Base-by-base conservation (phyloP, 2,888 invertebrate genomes). In the Chydorus sphaericus region DNA sequence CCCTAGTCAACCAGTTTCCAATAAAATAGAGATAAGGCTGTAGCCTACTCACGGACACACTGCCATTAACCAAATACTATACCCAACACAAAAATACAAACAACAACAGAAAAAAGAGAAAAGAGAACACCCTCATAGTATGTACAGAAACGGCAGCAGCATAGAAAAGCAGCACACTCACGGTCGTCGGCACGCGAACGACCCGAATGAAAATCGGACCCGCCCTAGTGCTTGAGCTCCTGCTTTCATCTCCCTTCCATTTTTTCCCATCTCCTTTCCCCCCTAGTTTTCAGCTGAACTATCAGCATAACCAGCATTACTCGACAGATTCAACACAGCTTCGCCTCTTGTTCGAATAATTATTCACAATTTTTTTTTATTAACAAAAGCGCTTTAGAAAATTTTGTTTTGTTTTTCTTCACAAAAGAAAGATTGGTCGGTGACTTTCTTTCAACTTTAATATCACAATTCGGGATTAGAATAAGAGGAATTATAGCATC, bases 181-280 rank as follows among this genome's bases (percentile, higher is more conserved):
- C 26, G 23, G 44, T 44, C 44, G n/a, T n/a, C n/a, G 44, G 44
- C 44, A 44, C 44, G 44, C 28, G 44, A 44, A 44, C 14, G 26
- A 23, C 28, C 14, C 28, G 28, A 44, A 44, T 26, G 23, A 44
- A 44, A 44, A 44, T 28, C 11, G 28, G 44, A 44, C 28, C 44
- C 44, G 20, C 44, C 44, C 44, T 26, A 44, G 26, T 23, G 44
- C 26, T 44, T 23, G 33, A 16, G 18, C 16, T 20, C 11, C 44
- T 44, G 44, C 44, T 26, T 26, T n/a, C n/a, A n/a, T n/a, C n/a
- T n/a, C 44, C 26, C 26, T 16, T 26, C 44, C 44, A 44, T 44
- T 44, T 26, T 28, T 4, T 23, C 14, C 26, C 44, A 44, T 44
- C 6, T 44, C 28, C 23, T 28, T 14, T 20, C 44, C 44, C 44